Base-by-base conservation (phyloP, 2,797 vertebrate species). In the Myotis pilosus region DNA sequence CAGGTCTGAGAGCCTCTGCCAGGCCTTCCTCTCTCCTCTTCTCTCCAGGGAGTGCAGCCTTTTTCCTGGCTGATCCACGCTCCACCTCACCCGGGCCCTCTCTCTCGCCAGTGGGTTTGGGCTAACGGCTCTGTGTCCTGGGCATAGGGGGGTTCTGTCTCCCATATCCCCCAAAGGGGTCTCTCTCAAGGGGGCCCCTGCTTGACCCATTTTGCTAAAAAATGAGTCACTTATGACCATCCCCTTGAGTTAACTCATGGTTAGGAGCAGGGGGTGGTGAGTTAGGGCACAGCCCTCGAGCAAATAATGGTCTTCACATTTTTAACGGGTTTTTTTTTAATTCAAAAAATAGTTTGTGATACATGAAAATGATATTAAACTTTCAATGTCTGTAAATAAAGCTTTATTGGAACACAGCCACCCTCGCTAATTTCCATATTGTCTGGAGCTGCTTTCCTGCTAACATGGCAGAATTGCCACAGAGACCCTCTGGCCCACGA, bases 21-120 rank as follows among this genome's bases (percentile, higher is more conserved):
- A 71, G 86, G 85, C 51, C 38, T 96, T 96, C 95, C 92, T 96
- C 72, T 96, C 89, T 92, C 15, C 53, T 71, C 94, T 76, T 69
- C 87, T 95, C 79, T 80, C 5, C 22, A 81, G 82, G 33, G 20
- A 23, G 17, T 22, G 36, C 55, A 87, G 79, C 82, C 44, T 85
- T 81, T 90, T 33, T 91, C 71, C 12, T 5, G 2, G n/a, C 75
- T 64, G 11, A 68, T 30, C 30, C 16, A 30, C 64, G 44, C 55
- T 6, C 68, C 38, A 13, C 5, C 4, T 19, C 38, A 33, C 71
- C 66, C 3, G 11, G 15, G 57, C 20, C 8, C 51, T 9, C 11
- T 75, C 53, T 36, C 25, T 69, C 55, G 6, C 33, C 51, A 20
- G 23, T 9, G 47, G 71, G 8, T 79, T 78, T 64, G n/a, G 38